Evolutionary conservation across 2,113 vertebrate genomes (phyloP), one percentile per base, ranked within the genome.

Genomic region (Dasyornis broadbenti): DNA sequence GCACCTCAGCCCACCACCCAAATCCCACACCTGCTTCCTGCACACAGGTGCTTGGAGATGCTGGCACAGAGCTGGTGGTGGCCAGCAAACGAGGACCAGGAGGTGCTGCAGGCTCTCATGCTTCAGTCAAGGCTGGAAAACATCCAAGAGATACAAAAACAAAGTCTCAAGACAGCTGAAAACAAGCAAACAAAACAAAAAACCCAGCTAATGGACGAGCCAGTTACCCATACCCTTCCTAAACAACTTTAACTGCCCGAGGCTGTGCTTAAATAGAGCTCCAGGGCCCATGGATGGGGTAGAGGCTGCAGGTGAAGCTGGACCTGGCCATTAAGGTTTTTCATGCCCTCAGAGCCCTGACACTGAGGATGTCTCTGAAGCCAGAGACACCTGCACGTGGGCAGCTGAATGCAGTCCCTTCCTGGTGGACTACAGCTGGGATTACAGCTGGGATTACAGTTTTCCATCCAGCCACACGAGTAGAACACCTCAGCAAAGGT

Each of bases 181-280:
- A 61, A 27, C 5, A 39, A 57, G 3, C 2, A 52, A 19, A 16
- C 0, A 19, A 6, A 14, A 17, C 11, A 18, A 11, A 16, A 7
- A 2, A 27, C 14, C 1, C 17, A 70, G 7, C 9, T 42, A 42
- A 20, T 2, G 0, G 5, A 13, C 2, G 61, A 14, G 0, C 13
- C 12, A 18, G 19, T 26, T 1, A 6, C 11, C 9, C 39, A 27
- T 1, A 23, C 6, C 4, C n/a, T 13, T 40, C 15, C 7, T 5
- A 2, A 64, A 2, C 15, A n/a, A 0, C 1, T 23, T 0, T 14
- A 1, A 13, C 3, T 4, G 8, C 8, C 11, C 33, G 23, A 54
- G 35, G 18, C 3, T 76, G 71, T 69, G 27, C 3, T 92, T 60
- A 64, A 88, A 56, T 52, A 72, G 44, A 47, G 18, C 28, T 59